phyloP scores from a whole-genome alignment of 2,113 vertebrate species.

The Cercopithecus mona region DNA sequence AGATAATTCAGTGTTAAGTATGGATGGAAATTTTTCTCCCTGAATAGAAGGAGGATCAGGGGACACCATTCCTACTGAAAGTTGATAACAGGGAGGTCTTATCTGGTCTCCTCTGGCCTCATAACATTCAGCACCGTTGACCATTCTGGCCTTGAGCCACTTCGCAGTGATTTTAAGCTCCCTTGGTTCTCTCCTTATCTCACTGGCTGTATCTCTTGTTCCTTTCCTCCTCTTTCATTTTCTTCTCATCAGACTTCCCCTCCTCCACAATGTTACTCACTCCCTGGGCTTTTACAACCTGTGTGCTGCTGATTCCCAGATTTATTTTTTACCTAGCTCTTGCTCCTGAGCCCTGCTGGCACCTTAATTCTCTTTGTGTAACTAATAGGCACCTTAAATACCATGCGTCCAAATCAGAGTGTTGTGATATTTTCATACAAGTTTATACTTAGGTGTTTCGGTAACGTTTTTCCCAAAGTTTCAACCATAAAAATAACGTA shows the following conservation, averaged over 20 bases:
- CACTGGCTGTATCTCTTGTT: not conserved
- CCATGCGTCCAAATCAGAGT: not conserved
- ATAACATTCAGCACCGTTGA: not conserved
- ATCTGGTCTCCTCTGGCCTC: not conserved
- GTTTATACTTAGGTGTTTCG: not conserved
- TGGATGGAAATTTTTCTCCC: not conserved
- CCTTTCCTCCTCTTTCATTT: not conserved
- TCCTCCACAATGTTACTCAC: not conserved
- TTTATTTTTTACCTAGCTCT: not conserved
- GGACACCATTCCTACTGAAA: not conserved
- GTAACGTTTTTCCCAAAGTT: not conserved
- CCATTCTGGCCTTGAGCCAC: not conserved
- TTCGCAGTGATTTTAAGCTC: not conserved
- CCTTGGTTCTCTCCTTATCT: not conserved
- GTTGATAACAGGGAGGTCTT: not conserved
- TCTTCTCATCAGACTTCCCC: not conserved
- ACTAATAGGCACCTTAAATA: not conserved
- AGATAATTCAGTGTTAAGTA: not conserved
- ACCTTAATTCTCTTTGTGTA: not conserved
- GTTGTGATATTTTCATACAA: not conserved
- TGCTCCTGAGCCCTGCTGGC: not conserved
- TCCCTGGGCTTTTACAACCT: not conserved
- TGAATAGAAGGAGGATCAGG: not conserved
- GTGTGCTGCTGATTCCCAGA: not conserved
- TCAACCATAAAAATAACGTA: slow-evolving; percentile 11